Conservation (phyloP, 2,888 invertebrate species). For the Merodon equestris region DNA sequence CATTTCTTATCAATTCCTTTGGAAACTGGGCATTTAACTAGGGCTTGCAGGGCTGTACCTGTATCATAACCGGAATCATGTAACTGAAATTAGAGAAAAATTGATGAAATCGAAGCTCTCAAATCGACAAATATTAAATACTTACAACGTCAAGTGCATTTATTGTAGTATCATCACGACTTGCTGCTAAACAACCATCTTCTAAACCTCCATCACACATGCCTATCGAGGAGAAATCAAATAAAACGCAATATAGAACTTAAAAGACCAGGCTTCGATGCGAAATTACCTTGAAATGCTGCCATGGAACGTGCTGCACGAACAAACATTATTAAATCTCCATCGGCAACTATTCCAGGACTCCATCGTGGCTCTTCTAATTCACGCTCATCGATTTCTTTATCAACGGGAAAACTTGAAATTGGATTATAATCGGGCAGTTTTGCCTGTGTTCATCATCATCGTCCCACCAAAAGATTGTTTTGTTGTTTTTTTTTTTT, state of each 20-base stretch:
- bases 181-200: constrained; percentile 97
- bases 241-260: not conserved
- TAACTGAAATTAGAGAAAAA: constrained; percentile 81
- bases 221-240: constrained; percentile 79
- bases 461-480: constrained; percentile 58
- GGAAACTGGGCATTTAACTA: constrained; percentile 98
- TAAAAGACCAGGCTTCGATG: not conserved
- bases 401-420: constrained; percentile 79
- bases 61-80: constrained; percentile 98
- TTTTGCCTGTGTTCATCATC: constrained; percentile 77
- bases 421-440: constrained; percentile 80
- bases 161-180: constrained; percentile 97
- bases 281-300: constrained; percentile 87
- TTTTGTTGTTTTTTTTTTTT: not conserved
- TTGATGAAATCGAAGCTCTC: not conserved
- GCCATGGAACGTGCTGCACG: constrained; percentile 98
- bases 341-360: constrained; percentile 94
- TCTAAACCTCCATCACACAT: constrained; percentile 99
- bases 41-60: constrained; percentile 95
- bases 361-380: constrained; percentile 95
- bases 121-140: constrained; percentile 60
- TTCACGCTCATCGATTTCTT: constrained; percentile 79
- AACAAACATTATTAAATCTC: constrained; percentile 98
- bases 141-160: constrained; percentile 95
- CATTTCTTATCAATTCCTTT: constrained; percentile 98